Base-by-base conservation (phyloP, 1,140 invertebrate genomes). In the Drosophila fuyamai region DNA sequence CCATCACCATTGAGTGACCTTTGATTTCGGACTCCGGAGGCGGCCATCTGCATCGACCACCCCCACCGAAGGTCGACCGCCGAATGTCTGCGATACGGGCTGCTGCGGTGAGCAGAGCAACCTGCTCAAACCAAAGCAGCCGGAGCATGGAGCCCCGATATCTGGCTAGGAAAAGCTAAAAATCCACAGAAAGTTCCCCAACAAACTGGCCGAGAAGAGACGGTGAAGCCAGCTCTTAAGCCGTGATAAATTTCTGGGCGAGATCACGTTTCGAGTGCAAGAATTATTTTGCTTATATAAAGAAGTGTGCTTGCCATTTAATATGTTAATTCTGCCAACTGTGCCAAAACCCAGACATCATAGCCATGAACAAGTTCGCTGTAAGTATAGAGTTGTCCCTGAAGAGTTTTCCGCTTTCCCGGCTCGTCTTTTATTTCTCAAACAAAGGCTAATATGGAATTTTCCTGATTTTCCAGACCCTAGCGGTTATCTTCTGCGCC, bases 261-360 rank as follows among this genome's bases (percentile, higher is more conserved):
- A 78, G 84, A 89, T 89, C 84, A 89, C 84, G 84, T 89, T 81
- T 89, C 70, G 84, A 84, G 76, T 75, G 71, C 76, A 70, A 70
- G 76, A 89, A 84, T 84, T 71, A 65, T 72, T 80, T 89, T 84
- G 84, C 84, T 84, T 89, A 89, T 89, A 89, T 78, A 89, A 88
- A 89, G 84, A 89, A 89, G 80, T 84, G 80, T 89, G 84, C 84
- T 80, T 78, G 66, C 73, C 84, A 72, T 70, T 81, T 84, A 76
- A 79, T 81, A 84, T 89, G 84, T 89, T 89, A 89, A 86, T 86
- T 88, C 83, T 88, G 83, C 83, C 79, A 86, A 88, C 84, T 88
- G 83, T 82, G 68, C 46, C 84, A 76, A 88, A 75, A 74, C 76
- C 68, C 61, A 62, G 27, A 73, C 79, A 80, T 40, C 43, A 59